phyloP scores from a whole-genome alignment of 2,797 vertebrate species.

The Enteromius trimaculatus region DNA sequence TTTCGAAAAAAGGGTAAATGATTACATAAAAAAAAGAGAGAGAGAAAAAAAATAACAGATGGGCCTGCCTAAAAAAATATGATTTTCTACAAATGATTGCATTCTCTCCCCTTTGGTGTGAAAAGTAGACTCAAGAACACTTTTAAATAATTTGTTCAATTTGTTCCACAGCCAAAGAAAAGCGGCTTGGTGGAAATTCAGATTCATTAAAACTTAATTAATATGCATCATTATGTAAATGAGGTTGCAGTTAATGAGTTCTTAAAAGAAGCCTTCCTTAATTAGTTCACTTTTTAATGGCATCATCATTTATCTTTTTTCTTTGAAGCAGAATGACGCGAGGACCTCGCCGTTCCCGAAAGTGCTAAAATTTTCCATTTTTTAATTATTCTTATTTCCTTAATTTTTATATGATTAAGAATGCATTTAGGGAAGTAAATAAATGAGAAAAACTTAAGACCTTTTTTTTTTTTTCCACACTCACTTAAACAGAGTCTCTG shows the following conservation, averaged over 20 bases:
- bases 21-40: conserved; percentile 85
- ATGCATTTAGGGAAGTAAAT: conserved; percentile 72
- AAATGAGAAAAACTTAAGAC: conserved; percentile 79
- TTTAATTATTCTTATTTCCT: conserved; percentile 91
- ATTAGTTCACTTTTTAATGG: conserved; percentile 99
- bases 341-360: conserved; percentile 94
- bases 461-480: conserved; percentile 56
- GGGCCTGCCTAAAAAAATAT: conserved; percentile 90
- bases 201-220: conserved; percentile 99
- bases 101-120: conserved; percentile 97
- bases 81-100: conserved; percentile 95
- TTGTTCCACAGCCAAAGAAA: conserved; percentile 99
- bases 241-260: conserved; percentile 99
- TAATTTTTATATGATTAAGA: conserved; percentile 89
- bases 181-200: conserved; percentile 99
- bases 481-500: conserved; percentile 61
- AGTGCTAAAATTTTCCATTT: conserved; percentile 82
- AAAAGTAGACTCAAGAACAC: conserved; percentile 99
- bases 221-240: conserved; percentile 99
- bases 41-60: conserved; percentile 92
- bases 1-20: conserved; percentile 90
- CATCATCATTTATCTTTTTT: conserved; percentile 97
- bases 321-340: conserved; percentile 97
- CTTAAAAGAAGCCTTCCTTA: conserved; percentile 99
- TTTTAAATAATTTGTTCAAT: conserved; percentile 99